phyloP scores from a whole-genome alignment of 2,888 invertebrate genomes.

The Epiperipatus broadwayi region DNA sequence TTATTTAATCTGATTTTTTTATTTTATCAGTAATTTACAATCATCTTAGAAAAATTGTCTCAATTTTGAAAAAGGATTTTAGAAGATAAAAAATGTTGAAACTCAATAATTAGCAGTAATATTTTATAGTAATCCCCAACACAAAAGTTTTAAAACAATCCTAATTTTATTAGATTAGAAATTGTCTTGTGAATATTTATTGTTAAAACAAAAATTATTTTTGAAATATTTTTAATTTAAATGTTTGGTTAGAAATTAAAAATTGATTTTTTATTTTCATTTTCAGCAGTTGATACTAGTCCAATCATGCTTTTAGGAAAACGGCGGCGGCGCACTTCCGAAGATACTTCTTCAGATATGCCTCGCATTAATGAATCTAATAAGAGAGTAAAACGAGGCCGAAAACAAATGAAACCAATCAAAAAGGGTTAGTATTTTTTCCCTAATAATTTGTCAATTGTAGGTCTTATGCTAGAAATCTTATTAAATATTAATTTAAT shows the following conservation, averaged over 20 bases:
- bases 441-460: too few relatives aligned
- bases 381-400: not conserved
- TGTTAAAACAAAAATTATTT: not conserved
- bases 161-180: slow-evolving; percentile 7
- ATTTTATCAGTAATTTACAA: too few relatives aligned
- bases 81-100: too few relatives aligned
- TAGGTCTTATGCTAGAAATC: too few relatives aligned
- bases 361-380: not conserved
- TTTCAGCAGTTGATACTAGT: slow-evolving; percentile 61
- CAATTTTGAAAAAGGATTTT: too few relatives aligned
- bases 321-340: slow-evolving; percentile 49
- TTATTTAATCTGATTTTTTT: too few relatives aligned
- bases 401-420: not conserved
- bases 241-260: not conserved
- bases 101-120: too few relatives aligned
- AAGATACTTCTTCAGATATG: slow-evolving; percentile 20
- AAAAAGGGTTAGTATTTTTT: too few relatives aligned
- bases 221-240: not conserved
- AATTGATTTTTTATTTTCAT: slow-evolving; percentile 14
- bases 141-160: not conserved
- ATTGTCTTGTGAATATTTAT: not conserved
- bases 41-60: too few relatives aligned
- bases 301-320: slow-evolving; percentile 55
- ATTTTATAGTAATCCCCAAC: not conserved
- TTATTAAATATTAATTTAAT: too few relatives aligned